Base-by-base conservation (phyloP, 2,113 vertebrate genomes). In the Nestor notabilis region DNA sequence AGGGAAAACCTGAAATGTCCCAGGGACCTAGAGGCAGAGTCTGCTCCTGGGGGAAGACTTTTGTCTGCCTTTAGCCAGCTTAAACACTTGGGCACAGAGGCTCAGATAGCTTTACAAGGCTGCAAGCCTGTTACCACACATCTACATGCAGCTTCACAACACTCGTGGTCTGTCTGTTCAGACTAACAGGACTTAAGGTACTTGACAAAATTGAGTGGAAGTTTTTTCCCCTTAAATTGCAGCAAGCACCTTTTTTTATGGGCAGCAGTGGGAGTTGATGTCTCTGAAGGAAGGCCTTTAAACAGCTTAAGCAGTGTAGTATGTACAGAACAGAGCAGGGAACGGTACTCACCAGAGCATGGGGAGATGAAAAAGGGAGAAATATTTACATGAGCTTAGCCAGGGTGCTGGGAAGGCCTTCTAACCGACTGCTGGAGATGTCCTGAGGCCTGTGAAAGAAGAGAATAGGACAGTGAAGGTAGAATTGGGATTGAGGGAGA, bases 341-440 rank as follows among this genome's bases (percentile, higher is more conserved):
- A 78, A 33, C 50, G 47, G 55, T 93, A 96, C 96, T 96, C 76
- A 97, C 96, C 96, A 94, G 91, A 95, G 75, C 17, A 0, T 1
- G 52, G 55, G 66, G 68, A 88, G 92, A 31, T 52, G 94, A 49
- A 87, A 74, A 74, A 78, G 37, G 92, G 79, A 88, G 52, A 74
- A 71, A 21, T 77, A 80, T 94, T 90, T 89, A 95, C 76, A 91
- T 95, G 80, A 96, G 78, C 83, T 95, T 97, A 71, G 75, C 66
- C 74, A 94, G 39, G 37, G 72, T 72, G 84, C 87, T 95, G 81
- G 94, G 78, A 41, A 91, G 49, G 41, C 86, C 65, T 46, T 66
- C 94, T 68, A 93, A 46, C 60, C 1, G 52, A 15, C 91, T 78
- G 56, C 52, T 81, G 49, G 29, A 71, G 0, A 37, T 76, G 90